Evolutionary conservation across 2,113 vertebrate species (phyloP), one percentile per base, ranked within the genome.

Genomic region (Burhinus bistriatus): DNA sequence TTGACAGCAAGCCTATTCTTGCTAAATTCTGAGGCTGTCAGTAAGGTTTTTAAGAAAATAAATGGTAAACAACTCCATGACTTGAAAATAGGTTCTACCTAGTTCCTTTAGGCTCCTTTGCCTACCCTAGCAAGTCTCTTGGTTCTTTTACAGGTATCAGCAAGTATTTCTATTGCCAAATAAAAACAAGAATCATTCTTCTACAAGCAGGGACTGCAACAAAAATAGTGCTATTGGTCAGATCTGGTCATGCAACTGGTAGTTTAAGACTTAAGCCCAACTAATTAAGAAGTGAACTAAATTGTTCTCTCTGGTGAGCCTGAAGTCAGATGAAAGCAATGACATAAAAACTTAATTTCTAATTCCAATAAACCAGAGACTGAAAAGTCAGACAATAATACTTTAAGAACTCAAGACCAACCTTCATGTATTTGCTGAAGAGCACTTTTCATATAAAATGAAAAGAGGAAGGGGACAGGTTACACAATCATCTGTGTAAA

Each of bases 1-100:
- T 80, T 88, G 91, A 93, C 78, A 93, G 91, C 73, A 95, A 84
- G 91, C 75, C 79, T 87, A 76, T 90, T 95, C 90, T 90, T 93
- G 87, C 70, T 91, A 36, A 79, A 87, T 64, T 89, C 66, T 89
- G 40, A 94, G 69, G 34, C 83, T 79, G 40, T 61, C 29, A 9
- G 62, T 65, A 72, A 61, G 44, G 20, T 23, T 87, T 82, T 79
- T 77, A 80, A 65, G 59, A 79, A 95, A 79, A 91, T 68, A 79
- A 79, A 91, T 58, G 1, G 32, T 89, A 89, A 91, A 86, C 86
- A 97, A 80, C n/a, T 80, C 66, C 42, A 27, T 38, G 54, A 16
- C 54, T 84, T 86, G 57, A 73, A 90, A 93, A 73, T 23, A 81
- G 32, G 21, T 47, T 87, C 54, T 66, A n/a, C 11, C 13, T 45